Evolutionary conservation across 2,797 vertebrate genomes (phyloP), one percentile per base, ranked within the genome.

Genomic region (Enteromius argenteus): DNA sequence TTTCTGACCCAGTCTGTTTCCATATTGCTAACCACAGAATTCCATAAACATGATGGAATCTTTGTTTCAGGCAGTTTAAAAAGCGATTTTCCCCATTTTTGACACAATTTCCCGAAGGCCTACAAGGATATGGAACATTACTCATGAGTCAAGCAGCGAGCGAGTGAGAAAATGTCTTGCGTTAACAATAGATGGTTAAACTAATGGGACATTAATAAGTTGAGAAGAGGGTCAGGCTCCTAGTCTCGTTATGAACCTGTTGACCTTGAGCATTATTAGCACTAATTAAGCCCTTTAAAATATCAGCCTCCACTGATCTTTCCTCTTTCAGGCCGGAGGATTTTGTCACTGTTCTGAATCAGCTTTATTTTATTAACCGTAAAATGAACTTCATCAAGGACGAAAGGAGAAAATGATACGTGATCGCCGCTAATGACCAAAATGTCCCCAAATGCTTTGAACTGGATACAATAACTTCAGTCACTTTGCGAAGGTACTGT

Each of bases 41-140:
- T 95, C 94, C 94, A 93, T 92, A 94, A 95, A 94, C 94, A 95
- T 95, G 95, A 96, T 94, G 94, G 94, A 95, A 96, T 94, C 92
- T 95, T 94, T 91, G 93, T 94, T 94, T 92, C 85, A 92, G 83
- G 89, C 84, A 64, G 68, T 90, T 93, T 88, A 87, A 93, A 86
- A 92, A 67, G 84, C 85, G 87, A 85, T 92, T 93, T 93, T 91
- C 90, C 85, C 46, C 58, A 86, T 90, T 93, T 94, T 93, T 94
- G 90, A 95, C 91, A 92, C 87, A 91, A 87, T 93, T 94, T 94
- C 89, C 90, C 67, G 44, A 86, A 91, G 91, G 91, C 88, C 86
- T 89, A 88, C 88, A 85, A 80, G 75, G 88, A 88, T 79, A 84
- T 85, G 90, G 92, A 95, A 94, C 89, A 91, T 88, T 91, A 91